Percentiles rank a stretch among this genome's conserved stretches.
Evolutionary conservation across 2,797 vertebrate genomes (phyloP).

Genomic region (Gymnodraco acuticeps): DNA sequence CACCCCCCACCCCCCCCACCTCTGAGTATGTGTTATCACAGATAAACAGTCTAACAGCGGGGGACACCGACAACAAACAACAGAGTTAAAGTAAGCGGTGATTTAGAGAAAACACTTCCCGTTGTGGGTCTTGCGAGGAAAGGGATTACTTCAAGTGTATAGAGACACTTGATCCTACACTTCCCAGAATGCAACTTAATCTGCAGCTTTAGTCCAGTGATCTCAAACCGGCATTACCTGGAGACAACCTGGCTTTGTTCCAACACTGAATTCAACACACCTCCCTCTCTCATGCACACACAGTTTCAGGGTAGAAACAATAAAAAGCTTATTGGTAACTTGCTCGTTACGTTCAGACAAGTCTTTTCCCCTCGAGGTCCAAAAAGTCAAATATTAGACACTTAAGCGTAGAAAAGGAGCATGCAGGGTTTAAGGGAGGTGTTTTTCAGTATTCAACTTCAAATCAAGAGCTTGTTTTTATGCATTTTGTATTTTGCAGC

Average conservation of each 20-base stretch:
- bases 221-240: neutral
- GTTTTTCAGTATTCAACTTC: too few species aligned
- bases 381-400: too few species aligned
- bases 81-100: neutral
- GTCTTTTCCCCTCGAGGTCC: too few species aligned
- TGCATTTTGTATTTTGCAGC: too few species aligned
- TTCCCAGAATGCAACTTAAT: conserved; percentile 35
- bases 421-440: too few species aligned
- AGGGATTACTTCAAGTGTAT: conserved; percentile 15
- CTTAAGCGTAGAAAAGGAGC: too few species aligned
- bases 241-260: neutral
- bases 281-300: too few species aligned
- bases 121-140: neutral
- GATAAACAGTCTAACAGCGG: neutral
- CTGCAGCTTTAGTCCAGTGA: neutral
- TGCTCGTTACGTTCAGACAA: too few species aligned
- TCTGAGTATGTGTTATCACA: neutral
- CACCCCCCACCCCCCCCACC: too few species aligned
- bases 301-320: too few species aligned
- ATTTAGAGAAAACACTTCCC: conserved; percentile 3
- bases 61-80: too few species aligned
- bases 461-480: too few species aligned
- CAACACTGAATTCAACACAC: neutral
- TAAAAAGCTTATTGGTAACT: neutral
- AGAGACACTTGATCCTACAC: conserved; percentile 23